phyloP scores from a whole-genome alignment of 1,140 invertebrate species.

The Trichonephila clavata region DNA sequence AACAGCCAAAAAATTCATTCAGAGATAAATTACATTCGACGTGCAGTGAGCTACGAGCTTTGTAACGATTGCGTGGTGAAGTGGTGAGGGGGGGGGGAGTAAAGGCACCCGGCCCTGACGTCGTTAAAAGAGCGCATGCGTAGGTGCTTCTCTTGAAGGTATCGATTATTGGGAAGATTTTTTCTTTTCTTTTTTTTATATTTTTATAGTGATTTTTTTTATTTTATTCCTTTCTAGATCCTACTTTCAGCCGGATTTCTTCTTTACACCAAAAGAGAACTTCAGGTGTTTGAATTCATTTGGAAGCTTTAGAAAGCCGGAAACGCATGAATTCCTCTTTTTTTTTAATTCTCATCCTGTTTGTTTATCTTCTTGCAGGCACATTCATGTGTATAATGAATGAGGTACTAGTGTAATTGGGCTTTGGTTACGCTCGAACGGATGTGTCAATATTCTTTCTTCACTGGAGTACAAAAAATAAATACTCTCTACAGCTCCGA shows the following conservation, averaged over 20 bases:
- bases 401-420: conserved; percentile 63
- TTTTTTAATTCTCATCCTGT: conserved; percentile 28
- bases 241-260: conserved; percentile 66
- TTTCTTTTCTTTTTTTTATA: conserved; percentile 58
- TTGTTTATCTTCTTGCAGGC: conserved; percentile 54
- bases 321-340: conserved; percentile 46
- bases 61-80: conserved; percentile 63
- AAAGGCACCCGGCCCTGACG: conserved; percentile 49
- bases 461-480: not conserved
- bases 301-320: conserved; percentile 65
- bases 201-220: conserved; percentile 51
- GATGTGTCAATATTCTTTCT: conserved; percentile 46
- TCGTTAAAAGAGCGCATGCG: conserved; percentile 59
- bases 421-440: conserved; percentile 23
- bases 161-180: conserved; percentile 72
- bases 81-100: conserved; percentile 24
- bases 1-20: conserved; percentile 73
- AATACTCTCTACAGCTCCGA: not conserved
- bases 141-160: conserved; percentile 22
- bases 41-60: conserved; percentile 57
- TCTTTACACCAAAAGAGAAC: conserved; percentile 59
- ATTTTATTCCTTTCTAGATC: conserved; percentile 37
- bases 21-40: conserved; percentile 70
- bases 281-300: conserved; percentile 75
- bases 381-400: conserved; percentile 64